Conservation (phyloP, 2,113 vertebrate genomes). For the Osmerus mordax region DNA sequence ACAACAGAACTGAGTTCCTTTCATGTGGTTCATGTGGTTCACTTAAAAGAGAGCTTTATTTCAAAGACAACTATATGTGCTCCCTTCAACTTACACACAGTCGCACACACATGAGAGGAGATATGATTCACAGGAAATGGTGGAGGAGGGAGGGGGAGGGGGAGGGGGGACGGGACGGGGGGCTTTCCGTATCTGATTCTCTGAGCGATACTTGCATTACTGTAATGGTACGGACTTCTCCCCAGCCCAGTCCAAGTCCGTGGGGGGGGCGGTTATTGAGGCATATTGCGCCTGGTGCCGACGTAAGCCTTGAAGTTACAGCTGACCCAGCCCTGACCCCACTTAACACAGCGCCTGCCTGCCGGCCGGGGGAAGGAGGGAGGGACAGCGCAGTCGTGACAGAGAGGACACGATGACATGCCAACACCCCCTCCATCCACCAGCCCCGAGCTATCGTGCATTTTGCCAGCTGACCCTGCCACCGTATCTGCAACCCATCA, state of each 20-base stretch:
- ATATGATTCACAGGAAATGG: not conserved
- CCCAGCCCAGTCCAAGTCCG: not conserved
- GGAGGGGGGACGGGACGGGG: not conserved
- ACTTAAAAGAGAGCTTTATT: no score
- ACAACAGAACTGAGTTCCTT: no score
- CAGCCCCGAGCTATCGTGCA: not conserved
- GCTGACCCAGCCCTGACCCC: not conserved
- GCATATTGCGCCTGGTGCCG: not conserved
- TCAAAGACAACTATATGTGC: no score
- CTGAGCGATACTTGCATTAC: not conserved
- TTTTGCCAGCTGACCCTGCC: no score
- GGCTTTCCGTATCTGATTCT: not conserved
- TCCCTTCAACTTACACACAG: no score
- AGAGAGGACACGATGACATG: not conserved
- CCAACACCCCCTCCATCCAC: not conserved
- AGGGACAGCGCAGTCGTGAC: not conserved
- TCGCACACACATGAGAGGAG: not conserved
- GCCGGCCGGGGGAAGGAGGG: no score
- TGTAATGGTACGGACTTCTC: no score
- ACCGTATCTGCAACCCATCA: no score
- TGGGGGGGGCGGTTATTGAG: not conserved
- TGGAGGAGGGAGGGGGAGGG: not conserved
- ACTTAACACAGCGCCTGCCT: not conserved
- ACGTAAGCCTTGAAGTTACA: not conserved
- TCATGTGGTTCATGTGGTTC: no score